Base-by-base conservation (phyloP, 2,888 invertebrate genomes). In the Hemaris fuciformis region DNA sequence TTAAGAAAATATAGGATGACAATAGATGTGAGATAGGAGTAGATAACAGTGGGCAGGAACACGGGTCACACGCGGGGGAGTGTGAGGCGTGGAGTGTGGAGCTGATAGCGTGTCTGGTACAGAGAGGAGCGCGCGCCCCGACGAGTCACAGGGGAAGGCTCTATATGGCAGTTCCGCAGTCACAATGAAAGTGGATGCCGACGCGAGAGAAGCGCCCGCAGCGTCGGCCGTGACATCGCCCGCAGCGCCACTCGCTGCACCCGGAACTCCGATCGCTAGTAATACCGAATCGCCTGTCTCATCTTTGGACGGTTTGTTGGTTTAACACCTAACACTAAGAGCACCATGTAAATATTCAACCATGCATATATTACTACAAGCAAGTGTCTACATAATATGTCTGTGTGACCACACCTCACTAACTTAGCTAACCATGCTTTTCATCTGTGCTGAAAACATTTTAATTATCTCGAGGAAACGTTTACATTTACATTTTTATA, bases 221-320 rank as follows among this genome's bases (percentile, higher is more conserved):
- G 77, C 83, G 74, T 76, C 80, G 71, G 80, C 80, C 64, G 75
- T 83, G 72, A 77, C 83, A 74, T 76, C 82, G 74, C 73, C 80
- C 63, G 75, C 82, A 73, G 77, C 83, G 74, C 77, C 82, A 75
- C 73, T 75, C 71, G 77, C 74, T 67, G 72, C 78, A 60, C 70
- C 83, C 66, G 77, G 79, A 71, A 83, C 85, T 61, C 79, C 82
- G 75, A 80, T 73, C 79, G 75, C 84, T 87, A 88, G 87, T 90
- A 89, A 85, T 84, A 88, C 87, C 71, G 89, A 88, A 71, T 89
- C 91, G 73, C 89, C 91, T 77, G 85, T 88, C 67, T 88, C 89
- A 79, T 91, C 88, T 74, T 74, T 88, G 74, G 89, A 89, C 84
- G 90, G 91, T 91, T 90, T 89, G 90, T 90, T 85, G 80, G 80